A percentile compares a stretch with the other conserved stretches of the same genome.
Evolutionary conservation across 2,113 vertebrate genomes (phyloP).

Genomic region (Albula glossodonta): DNA sequence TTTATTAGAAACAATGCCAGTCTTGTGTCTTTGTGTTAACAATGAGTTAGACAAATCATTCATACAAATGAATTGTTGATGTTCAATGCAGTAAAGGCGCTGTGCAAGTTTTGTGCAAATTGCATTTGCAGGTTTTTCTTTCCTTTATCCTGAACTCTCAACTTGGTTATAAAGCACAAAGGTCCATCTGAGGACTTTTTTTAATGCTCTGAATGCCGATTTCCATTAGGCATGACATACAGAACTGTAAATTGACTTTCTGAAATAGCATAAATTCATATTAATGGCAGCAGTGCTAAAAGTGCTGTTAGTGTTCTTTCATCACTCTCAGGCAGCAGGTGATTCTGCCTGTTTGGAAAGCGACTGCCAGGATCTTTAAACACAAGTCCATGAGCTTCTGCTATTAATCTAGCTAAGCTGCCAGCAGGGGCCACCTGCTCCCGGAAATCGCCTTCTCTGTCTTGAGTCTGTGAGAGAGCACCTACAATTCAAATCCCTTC

Average conservation of each 20-base stretch:
- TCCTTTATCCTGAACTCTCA: not conserved
- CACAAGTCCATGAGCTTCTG: not conserved
- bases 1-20: not conserved
- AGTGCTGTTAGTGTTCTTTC: not conserved
- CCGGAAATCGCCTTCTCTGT: not conserved
- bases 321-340: not conserved
- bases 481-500: not conserved
- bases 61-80: not conserved
- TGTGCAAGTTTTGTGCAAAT: not conserved
- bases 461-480: not conserved
- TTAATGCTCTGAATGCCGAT: not conserved
- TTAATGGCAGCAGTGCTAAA: not conserved
- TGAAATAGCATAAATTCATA: not conserved
- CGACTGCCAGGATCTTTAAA: constrained; percentile 5
- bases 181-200: too few species aligned
- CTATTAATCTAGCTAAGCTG: not conserved
- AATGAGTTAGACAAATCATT: not conserved
- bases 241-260: not conserved
- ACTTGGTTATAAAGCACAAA: not conserved
- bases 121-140: not conserved
- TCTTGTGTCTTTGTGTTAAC: not conserved
- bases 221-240: not conserved
- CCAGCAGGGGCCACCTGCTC: not conserved
- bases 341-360: not conserved
- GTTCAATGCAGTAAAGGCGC: not conserved